Percentiles rank a stretch among this genome's conserved stretches.
These are phyloP conservation scores for Drosophila kanapiae DNA, from an alignment of 1,140 invertebrate genomes.

Conservation along the genomic window DNA sequence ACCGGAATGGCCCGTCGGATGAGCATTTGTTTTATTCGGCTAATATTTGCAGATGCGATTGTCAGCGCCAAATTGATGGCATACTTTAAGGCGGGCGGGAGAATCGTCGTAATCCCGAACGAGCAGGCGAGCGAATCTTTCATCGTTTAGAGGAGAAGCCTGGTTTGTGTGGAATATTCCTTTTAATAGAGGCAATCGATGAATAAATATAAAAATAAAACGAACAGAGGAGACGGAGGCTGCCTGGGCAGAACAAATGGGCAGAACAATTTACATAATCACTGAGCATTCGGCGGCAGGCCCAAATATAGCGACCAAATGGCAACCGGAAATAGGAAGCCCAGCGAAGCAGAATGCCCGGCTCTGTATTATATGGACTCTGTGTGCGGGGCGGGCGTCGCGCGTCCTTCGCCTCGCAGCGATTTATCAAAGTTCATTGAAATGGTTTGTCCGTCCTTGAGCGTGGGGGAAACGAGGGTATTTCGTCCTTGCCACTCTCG, in stretches of 20 bases:
- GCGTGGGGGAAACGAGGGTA: not conserved
- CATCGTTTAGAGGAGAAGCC: not conserved
- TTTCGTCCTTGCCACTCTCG: conserved; percentile 44
- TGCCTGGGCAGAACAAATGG: conserved; percentile 41
- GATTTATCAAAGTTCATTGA: conserved; percentile 83
- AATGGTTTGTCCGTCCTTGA: conserved; percentile 72
- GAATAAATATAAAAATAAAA: conserved; percentile 55
- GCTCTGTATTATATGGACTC: conserved; percentile 46
- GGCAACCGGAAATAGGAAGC: conserved; percentile 74
- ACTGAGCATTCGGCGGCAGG: conserved; percentile 52
- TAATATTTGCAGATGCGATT: conserved; percentile 36
- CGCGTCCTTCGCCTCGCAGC: conserved; percentile 51
- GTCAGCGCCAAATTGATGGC: conserved; percentile 14
- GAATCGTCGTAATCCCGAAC: not conserved
- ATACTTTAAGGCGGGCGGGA: conserved; percentile 25
- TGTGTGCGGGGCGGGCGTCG: conserved; percentile 1
- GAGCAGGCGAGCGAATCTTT: not conserved
- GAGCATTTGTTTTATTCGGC: conserved; percentile 13
- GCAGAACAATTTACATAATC: conserved; percentile 70
- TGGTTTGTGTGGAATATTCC: conserved; percentile 32
- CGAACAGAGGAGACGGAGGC: conserved; percentile 25
- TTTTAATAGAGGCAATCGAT: conserved; percentile 61
- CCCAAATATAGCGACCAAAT: conserved; percentile 74
- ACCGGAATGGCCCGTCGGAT: conserved; percentile 26
- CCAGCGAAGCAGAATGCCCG: conserved; percentile 60